Base-by-base conservation (phyloP, 1,140 invertebrate species). In the Calephelis nemesis region DNA sequence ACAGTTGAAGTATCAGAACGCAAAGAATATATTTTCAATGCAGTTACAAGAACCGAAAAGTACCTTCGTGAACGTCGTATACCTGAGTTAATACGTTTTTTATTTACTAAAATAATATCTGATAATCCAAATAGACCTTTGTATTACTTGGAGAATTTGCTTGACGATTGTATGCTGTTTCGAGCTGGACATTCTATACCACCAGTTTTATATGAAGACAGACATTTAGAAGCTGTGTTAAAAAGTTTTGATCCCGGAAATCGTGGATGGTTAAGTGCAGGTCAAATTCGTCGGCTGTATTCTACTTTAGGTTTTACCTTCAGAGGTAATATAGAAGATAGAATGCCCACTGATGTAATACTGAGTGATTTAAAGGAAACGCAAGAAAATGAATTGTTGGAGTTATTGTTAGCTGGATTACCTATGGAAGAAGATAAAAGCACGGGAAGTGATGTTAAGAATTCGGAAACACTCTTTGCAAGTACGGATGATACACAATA, bases 181-280 rank as follows among this genome's bases (percentile, higher is more conserved):
- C 40, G 49, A 30, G 30, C n/a, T 66, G 49, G 47, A 49, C 12
- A 19, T 71, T 48, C 62, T 47, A 5, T 63, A 47, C 42, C 42
- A 58, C 9, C 50, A 50, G 54, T 58, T 5, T 58, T 58, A 19
- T 58, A 58, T 19, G 30, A 58, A 5, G 54, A 60, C 62, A 86
- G 84, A 45, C 85, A 88, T 75, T 73, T 88, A 42, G 72, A 83
- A 74, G 85, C 85, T 11, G 73, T 88, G 19, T 67, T 88, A 30
- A 86, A 85, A 74, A 88, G 85, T 75, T 88, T 88, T 77, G 85
- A 88, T 71, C 85, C 85, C 1, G 79, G 83, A 9, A 73, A 85
- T n/a, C 75, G 84, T 40, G 85, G 85, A 8, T 86, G 85, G 84
- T 64, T 88, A 62, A 84, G 71, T 58, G 49, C 68, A 40, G 84